A percentile compares a stretch with the other conserved stretches of the same genome.
Conservation (phyloP, 2,113 vertebrate genomes). For the Sterrhoptilus dennistouni region DNA sequence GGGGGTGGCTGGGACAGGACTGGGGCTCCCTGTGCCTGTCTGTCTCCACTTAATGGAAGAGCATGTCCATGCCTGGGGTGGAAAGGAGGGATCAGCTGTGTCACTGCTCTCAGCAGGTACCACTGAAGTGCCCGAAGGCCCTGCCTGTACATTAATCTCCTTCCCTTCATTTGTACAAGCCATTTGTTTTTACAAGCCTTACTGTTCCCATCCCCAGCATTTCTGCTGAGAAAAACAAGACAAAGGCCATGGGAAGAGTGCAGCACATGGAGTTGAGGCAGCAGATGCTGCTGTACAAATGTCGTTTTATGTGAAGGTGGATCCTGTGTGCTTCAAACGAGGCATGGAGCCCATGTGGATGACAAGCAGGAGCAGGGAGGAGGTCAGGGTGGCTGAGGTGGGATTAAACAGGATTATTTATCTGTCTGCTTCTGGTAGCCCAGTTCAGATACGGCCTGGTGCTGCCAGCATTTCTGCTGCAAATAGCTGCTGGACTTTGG, state of each 20-base stretch:
- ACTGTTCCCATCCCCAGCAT: background rate
- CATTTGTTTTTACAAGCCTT: background rate
- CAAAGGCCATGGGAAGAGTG: background rate
- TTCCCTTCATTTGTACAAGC: background rate
- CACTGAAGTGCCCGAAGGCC: background rate
- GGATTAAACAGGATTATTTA: background rate
- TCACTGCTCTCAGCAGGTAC: background rate
- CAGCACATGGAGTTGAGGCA: background rate
- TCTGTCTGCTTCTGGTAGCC: background rate
- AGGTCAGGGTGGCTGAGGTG: background rate
- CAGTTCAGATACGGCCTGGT: fast-evolving
- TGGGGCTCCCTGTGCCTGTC: background rate
- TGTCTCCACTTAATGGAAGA: background rate
- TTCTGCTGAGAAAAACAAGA: conserved; percentile 1
- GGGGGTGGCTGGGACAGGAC: background rate
- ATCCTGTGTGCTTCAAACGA: background rate
- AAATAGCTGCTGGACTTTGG: background rate
- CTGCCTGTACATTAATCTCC: background rate
- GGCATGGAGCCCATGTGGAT: fast-evolving
- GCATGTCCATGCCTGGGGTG: fast-evolving
- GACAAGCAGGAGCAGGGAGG: fast-evolving
- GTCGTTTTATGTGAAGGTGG: background rate
- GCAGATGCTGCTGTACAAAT: background rate
- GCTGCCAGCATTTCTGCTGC: background rate
- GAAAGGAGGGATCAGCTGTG: background rate